Evolutionary conservation across 2,888 invertebrate genomes (phyloP).

Genomic region (Ptychoptera contaminata): DNA sequence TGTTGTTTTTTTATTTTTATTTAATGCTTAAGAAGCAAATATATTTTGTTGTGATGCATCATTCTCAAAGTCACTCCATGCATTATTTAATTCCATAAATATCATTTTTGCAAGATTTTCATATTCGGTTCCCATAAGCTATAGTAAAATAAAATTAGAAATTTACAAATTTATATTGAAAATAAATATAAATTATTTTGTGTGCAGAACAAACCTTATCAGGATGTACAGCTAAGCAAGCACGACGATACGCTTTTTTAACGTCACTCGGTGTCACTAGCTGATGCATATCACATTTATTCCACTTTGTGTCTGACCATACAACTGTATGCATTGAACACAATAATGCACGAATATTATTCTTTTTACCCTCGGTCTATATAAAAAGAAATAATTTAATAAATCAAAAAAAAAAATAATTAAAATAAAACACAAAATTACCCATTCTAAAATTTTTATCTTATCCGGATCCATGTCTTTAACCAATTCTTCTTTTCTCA

Average conservation of each 20-base stretch:
- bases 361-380: constrained; percentile 88
- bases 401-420: not conserved
- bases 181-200: not conserved
- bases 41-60: constrained; percentile 66
- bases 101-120: constrained; percentile 90
- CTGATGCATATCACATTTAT: constrained; percentile 86
- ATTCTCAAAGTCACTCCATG: constrained; percentile 94
- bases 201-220: constrained; percentile 65
- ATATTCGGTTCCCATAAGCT: constrained; percentile 87
- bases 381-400: constrained; percentile 7
- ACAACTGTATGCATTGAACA: constrained; percentile 87
- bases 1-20: too few species aligned
- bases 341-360: constrained; percentile 86
- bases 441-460: constrained; percentile 68
- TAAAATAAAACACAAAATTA: constrained; percentile 25
- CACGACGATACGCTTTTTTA: constrained; percentile 87
- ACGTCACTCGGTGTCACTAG: constrained; percentile 84
- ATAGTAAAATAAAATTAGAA: constrained; percentile 11
- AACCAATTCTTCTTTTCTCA: constrained; percentile 75
- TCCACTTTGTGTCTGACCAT: constrained; percentile 90
- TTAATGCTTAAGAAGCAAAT: constrained; percentile 31
- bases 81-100: constrained; percentile 98
- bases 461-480: constrained; percentile 87
- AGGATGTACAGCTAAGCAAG: constrained; percentile 94
- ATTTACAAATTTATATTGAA: not conserved